Base-by-base conservation (phyloP, 2,113 vertebrate genomes). In the Smithornis capensis region DNA sequence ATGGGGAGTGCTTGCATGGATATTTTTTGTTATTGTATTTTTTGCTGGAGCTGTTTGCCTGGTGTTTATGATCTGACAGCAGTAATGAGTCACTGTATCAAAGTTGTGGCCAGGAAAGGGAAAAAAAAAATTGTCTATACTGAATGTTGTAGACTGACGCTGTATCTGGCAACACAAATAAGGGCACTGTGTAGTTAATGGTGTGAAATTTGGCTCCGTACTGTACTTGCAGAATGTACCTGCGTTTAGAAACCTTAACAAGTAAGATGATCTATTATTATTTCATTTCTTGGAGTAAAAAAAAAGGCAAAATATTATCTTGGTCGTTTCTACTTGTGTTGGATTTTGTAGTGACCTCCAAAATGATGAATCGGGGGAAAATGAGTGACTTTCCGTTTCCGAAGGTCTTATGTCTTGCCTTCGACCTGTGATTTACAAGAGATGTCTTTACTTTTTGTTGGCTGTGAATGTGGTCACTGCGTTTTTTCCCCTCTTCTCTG, bases 371-470 rank as follows among this genome's bases (percentile, higher is more conserved):
- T 89, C 97, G 94, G 83, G 83, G 87, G 95, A 95, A 96, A 94
- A 96, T 74, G 62, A 96, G 93, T 97, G 78, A 92, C 96, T 97
- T 97, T 93, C 94, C 94, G 91, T 96, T 97, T 94, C 95, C 97
- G 96, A 96, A 95, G 89, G 94, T 97, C 92, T 92, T 94, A 82
- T 87, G 80, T 56, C 40, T 56, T 91, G 91, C 92, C 85, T 96
- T 95, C 97, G 75, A 86, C 56, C 52, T 86, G 44, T 87, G 74
- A 94, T 97, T 97, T 97, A 74, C 75, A 69, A 42, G 64, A 44
- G 57, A 57, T 81, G 49, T 10, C 64, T 83, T 59, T 59, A 60
- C 23, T 63, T 84, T 71, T 77, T 77, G 40, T 75, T 92, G 86
- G 49, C 59, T 83, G 73, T 52, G 42, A 40, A 33, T 69, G 38